A percentile compares a stretch with the other conserved stretches of the same genome.
Conservation (phyloP, 2,888 invertebrate species). For the Chaetogeoica ovagalla region DNA sequence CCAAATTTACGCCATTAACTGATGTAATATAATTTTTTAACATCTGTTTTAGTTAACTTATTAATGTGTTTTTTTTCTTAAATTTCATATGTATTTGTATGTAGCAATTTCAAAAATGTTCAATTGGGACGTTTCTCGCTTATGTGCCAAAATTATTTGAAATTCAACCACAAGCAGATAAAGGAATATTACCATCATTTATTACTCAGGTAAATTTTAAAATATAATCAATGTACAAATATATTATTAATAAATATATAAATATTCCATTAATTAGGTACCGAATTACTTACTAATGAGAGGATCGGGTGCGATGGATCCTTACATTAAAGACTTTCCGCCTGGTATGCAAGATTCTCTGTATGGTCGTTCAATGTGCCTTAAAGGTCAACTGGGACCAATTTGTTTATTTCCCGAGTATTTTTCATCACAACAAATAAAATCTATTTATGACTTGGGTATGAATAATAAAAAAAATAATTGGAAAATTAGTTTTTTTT, state of each 20-base stretch:
- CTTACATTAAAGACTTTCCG: slow-evolving; percentile 64
- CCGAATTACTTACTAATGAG: slow-evolving; percentile 62
- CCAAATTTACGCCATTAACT: slow-evolving; percentile 65
- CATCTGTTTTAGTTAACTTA: neutral
- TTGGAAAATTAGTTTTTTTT: slow-evolving; percentile 44
- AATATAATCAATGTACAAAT: slow-evolving; percentile 10
- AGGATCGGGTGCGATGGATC: slow-evolving; percentile 61
- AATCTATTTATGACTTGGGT: slow-evolving; percentile 59
- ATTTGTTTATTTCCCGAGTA: slow-evolving; percentile 63
- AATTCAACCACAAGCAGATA: slow-evolving; percentile 39
- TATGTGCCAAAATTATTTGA: slow-evolving; percentile 34
- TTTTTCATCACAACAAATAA: slow-evolving; percentile 59
- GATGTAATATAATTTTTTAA: slow-evolving; percentile 60
- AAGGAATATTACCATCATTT: slow-evolving; percentile 56
- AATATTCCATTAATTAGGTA: slow-evolving; percentile 44
- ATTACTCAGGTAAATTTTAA: slow-evolving; percentile 55
- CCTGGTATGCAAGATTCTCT: slow-evolving; percentile 65
- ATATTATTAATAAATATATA: neutral
- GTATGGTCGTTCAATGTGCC: slow-evolving; percentile 63
- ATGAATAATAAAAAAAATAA: slow-evolving; percentile 23
- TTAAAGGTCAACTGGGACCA: slow-evolving; percentile 64
- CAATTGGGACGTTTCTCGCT: slow-evolving; percentile 39
- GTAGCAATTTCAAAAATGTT: slow-evolving; percentile 42
- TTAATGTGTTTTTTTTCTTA: neutral
- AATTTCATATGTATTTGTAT: slow-evolving; percentile 4